phyloP scores from a whole-genome alignment of 2,797 vertebrate species.

The Acrossocheilus fasciatus region DNA sequence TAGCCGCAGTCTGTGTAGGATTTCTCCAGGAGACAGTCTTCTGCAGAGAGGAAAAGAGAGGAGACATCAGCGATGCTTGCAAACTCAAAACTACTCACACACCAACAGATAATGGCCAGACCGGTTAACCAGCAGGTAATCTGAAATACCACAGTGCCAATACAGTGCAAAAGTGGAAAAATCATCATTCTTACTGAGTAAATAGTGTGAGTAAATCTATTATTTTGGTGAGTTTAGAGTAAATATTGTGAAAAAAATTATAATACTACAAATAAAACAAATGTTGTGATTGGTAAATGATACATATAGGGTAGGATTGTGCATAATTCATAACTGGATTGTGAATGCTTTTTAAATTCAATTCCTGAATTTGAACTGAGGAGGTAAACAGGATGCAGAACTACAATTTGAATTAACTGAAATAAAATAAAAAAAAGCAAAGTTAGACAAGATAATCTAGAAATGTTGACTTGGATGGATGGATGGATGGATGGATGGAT shows the following conservation, averaged over 20 bases:
- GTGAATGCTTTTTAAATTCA: not conserved
- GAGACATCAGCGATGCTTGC: not conserved
- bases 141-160: not conserved
- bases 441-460: no score
- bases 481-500: no score
- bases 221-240: not conserved
- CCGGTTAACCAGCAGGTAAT: not conserved
- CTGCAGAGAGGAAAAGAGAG: conserved; percentile 67
- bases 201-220: no score
- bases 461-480: no score
- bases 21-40: conserved; percentile 86
- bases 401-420: not conserved
- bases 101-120: not conserved
- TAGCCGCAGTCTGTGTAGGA: conserved; percentile 84
- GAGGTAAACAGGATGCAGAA: not conserved
- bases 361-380: not conserved
- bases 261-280: not conserved
- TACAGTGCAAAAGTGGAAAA: not conserved
- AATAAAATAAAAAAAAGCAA: not conserved
- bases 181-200: not conserved
- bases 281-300: not conserved
- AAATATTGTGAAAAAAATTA: not conserved
- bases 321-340: not conserved
- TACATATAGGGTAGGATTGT: not conserved
- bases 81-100: not conserved